phyloP scores from a whole-genome alignment of 1,140 invertebrate species.

The Nephila pilipes region DNA sequence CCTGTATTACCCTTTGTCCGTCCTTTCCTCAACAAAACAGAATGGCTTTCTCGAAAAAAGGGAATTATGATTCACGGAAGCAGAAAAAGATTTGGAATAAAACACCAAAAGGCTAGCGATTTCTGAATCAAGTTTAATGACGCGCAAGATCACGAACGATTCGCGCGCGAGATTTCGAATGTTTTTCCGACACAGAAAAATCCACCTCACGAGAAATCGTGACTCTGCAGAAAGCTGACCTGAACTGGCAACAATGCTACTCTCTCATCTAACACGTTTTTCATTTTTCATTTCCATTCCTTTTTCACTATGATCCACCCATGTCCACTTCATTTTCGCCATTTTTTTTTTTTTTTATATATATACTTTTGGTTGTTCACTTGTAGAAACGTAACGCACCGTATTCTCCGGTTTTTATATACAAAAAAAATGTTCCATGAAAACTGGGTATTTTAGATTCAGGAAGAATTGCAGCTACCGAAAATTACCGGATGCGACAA shows the following conservation, averaged over 20 bases:
- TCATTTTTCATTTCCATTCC: background rate
- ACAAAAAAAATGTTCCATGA: background rate
- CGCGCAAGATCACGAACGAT: background rate
- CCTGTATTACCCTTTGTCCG: conserved; percentile 1
- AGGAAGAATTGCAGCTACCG: background rate
- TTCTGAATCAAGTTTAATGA: background rate
- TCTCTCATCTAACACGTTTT: background rate
- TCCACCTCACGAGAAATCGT: background rate
- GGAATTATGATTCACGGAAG: background rate
- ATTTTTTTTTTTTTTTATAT: background rate
- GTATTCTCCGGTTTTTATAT: background rate
- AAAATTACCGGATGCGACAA: conserved; percentile 13
- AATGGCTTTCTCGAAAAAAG: background rate
- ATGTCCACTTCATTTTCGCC: background rate
- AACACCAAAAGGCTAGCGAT: background rate
- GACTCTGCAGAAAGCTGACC: conserved; percentile 12
- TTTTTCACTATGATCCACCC: background rate
- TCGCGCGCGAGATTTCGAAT: background rate
- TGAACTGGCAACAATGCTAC: background rate
- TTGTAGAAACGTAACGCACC: background rate
- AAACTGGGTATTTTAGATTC: background rate
- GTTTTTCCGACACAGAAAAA: conserved; percentile 3
- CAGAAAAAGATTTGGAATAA: background rate
- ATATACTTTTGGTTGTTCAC: background rate
- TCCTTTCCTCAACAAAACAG: background rate